Evolutionary conservation across 30 jellyfish, hydroid and myxozoan species (phyloP).

Genomic region (Sanderia malayensis): DNA sequence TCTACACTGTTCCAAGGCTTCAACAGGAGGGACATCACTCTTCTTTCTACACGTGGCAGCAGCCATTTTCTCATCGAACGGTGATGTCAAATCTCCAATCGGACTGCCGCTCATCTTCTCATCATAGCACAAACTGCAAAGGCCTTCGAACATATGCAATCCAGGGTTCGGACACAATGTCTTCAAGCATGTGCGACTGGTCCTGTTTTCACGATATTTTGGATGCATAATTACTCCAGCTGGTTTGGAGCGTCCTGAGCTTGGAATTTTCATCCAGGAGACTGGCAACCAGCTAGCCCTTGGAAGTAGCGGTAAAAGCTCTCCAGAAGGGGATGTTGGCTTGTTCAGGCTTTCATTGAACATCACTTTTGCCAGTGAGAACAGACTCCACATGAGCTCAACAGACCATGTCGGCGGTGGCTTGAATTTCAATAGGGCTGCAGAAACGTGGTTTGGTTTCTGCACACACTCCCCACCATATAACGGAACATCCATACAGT

Average conservation of each 20-base stretch:
- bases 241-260: neutral
- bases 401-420: conserved; percentile 90
- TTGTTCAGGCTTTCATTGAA: neutral
- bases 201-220: neutral
- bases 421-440: conserved; percentile 67
- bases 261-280: neutral
- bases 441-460: neutral
- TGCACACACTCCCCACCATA: neutral
- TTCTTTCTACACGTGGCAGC: too few relatives aligned
- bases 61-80: neutral
- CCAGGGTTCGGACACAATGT: neutral
- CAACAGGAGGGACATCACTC: neutral
- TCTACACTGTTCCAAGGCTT: too few relatives aligned
- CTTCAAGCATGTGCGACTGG: neutral
- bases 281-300: neutral
- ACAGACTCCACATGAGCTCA: conserved; percentile 69
- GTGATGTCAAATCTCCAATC: neutral
- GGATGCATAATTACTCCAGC: conserved; percentile 1
- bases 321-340: too few relatives aligned
- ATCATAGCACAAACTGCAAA: neutral
- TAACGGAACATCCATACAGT: conserved; percentile 35
- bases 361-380: conserved; percentile 24
- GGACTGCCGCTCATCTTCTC: neutral
- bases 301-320: too few relatives aligned
- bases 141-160: neutral